Conservation (phyloP, 2,888 invertebrate genomes). For the Caenorhabditis sp. region DNA sequence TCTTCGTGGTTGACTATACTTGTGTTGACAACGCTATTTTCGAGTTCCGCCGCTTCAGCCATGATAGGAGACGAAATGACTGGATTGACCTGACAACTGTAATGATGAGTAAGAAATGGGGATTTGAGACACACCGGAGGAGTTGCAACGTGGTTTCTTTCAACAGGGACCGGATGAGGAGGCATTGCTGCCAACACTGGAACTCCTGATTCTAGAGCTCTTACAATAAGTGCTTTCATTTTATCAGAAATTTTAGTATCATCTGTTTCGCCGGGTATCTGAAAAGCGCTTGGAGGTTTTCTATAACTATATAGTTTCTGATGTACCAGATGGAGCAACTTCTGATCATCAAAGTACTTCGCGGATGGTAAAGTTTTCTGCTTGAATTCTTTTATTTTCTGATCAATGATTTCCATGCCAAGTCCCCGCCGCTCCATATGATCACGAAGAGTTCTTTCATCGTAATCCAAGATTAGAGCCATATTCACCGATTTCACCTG, state of each 20-base stretch:
- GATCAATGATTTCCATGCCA: constrained; percentile 69
- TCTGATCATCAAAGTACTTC: constrained; percentile 79
- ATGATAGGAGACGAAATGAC: constrained; percentile 20
- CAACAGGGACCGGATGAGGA: background rate
- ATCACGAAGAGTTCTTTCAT: constrained; percentile 75
- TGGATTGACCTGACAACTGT: constrained; percentile 13
- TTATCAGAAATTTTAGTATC: constrained; percentile 75
- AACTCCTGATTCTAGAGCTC: constrained; percentile 72
- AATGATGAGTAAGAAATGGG: background rate
- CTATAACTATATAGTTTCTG: too few species aligned
- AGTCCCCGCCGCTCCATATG: constrained; percentile 77
- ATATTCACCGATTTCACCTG: constrained; percentile 74
- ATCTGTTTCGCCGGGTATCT: constrained; percentile 79
- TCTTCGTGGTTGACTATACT: constrained; percentile 31
- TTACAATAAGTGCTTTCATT: constrained; percentile 71
- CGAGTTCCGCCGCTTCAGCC: constrained; percentile 36
- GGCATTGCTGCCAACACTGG: constrained; percentile 30
- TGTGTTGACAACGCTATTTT: constrained; percentile 22
- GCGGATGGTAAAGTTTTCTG: constrained; percentile 79
- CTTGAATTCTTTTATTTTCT: constrained; percentile 76
- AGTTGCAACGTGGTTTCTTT: constrained; percentile 12
- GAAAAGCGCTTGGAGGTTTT: too few species aligned
- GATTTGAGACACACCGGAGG: constrained; percentile 2
- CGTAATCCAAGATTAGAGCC: constrained; percentile 79
- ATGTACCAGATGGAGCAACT: constrained; percentile 76